These are phyloP conservation scores for Emydoidea blandingii DNA, from an alignment of 2,797 vertebrate genomes.

Conservation along the genomic window DNA sequence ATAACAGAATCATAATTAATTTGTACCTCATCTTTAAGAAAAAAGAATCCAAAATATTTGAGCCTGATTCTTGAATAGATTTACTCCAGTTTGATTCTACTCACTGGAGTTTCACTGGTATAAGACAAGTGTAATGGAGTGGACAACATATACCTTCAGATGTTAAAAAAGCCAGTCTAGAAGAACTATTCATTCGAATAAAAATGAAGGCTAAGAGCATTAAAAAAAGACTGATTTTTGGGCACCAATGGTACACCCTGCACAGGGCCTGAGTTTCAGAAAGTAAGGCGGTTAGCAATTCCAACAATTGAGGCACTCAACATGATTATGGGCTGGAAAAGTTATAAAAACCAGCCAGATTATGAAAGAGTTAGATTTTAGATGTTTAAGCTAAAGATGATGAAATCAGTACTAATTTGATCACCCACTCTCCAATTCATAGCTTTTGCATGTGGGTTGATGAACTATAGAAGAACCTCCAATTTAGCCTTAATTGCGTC, in stretches of 20 bases:
- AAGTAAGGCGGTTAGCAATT: not conserved
- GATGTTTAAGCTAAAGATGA: not conserved
- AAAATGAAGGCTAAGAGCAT: not conserved
- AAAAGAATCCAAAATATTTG: not conserved
- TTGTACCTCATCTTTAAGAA: not conserved
- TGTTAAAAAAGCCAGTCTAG: not conserved
- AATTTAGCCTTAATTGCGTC: not conserved
- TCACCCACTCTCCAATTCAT: not conserved
- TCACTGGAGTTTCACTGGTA: not conserved
- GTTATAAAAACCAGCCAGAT: not conserved
- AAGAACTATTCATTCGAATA: not conserved
- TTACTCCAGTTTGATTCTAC: too few species aligned
- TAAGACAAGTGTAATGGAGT: not conserved
- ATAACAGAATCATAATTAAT: not conserved
- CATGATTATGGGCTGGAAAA: not conserved
- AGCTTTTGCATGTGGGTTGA: not conserved
- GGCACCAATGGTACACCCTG: too few species aligned
- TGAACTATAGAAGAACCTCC: slow-evolving; percentile 8
- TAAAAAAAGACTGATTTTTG: too few species aligned
- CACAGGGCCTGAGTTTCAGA: not conserved
- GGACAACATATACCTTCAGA: not conserved
- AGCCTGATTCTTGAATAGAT: not conserved
- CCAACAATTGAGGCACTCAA: not conserved
- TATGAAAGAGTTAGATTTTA: not conserved
- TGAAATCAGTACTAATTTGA: not conserved